Evolutionary conservation across 2,888 invertebrate genomes (phyloP), one percentile per base, ranked within the genome.

Genomic region (Teleogryllus oceanicus): DNA sequence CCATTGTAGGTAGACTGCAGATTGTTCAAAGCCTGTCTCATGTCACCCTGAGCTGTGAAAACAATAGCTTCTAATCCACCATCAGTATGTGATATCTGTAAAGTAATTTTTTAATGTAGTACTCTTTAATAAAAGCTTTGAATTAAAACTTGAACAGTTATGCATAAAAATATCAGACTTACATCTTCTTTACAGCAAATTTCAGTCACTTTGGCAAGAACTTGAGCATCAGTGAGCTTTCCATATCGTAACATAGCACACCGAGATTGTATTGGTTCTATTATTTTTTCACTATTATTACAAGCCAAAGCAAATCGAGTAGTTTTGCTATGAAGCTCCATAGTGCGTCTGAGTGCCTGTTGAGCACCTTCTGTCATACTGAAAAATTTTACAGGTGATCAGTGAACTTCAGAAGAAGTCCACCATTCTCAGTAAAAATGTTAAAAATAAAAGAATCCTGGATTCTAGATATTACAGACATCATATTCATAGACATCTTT

Each of bases 291-390:
- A 81, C 97, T 98, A 84, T 96, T 96, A 88, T 99, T 99, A 86
- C 99, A 99, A 21, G 99, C 99, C 11, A 99, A 89, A 0, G 98
- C 98, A 88, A 99, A 99, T 82, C 99, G 90, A 0, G 99, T 99
- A 0, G 99, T 99, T 85, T 93, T 94, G 80, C 97, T 97, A 88
- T 97, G 99, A 82, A 99, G 92, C 88, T 99, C 99, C 99, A 99
- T 99, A 1, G 98, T 99, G 83, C 99, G 91, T 24, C 99, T 91
- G 80, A 99, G 88, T 0, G 99, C 99, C 87, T 99, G 98, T 87
- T 99, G 99, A 0, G 99, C 99, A 0, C 98, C 98, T 84, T 98
- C 98, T 0, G 99, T 99, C 99, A 99, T 99, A 86, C 98, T 96
- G 84, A 78, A 85, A 84, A 49, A 75, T 79, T 75, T 16, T 10